Conservation (phyloP, 2,888 invertebrate genomes). For the Drepana falcataria region DNA sequence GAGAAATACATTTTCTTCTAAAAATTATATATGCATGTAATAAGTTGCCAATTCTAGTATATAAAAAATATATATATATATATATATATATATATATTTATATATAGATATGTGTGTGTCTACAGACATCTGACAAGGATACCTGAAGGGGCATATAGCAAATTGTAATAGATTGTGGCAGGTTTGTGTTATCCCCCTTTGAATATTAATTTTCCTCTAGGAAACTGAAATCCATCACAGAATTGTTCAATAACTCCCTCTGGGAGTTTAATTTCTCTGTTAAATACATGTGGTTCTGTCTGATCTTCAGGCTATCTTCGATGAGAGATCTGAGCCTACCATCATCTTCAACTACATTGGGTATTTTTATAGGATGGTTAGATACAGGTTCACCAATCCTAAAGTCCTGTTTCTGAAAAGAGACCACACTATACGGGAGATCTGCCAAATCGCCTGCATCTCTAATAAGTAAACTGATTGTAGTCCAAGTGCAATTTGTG, state of each 20-base stretch:
- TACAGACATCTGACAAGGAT: no score
- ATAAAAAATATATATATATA: constrained; percentile 4
- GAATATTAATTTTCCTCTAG: constrained; percentile 35
- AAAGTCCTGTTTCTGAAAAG: constrained; percentile 68
- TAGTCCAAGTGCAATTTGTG: constrained; percentile 60
- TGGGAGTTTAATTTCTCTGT: constrained; percentile 54
- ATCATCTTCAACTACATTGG: constrained; percentile 39
- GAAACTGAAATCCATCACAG: constrained; percentile 60
- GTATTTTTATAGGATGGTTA: constrained; percentile 44
- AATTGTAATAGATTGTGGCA: no score
- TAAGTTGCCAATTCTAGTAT: no score
- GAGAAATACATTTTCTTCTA: no score
- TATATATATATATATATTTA: neutral
- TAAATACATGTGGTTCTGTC: constrained; percentile 47
- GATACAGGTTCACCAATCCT: constrained; percentile 68
- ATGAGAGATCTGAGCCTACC: constrained; percentile 58
- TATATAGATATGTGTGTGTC: neutral
- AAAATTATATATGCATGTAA: no score
- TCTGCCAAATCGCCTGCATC: constrained; percentile 54
- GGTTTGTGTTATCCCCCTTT: no score
- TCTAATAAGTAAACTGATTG: constrained; percentile 54
- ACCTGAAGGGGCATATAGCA: no score
- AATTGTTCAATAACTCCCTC: constrained; percentile 46
- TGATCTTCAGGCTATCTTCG: constrained; percentile 61
- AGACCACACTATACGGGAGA: constrained; percentile 66